Conservation (phyloP, 1,140 invertebrate genomes). For the Phymastichus coffea region DNA sequence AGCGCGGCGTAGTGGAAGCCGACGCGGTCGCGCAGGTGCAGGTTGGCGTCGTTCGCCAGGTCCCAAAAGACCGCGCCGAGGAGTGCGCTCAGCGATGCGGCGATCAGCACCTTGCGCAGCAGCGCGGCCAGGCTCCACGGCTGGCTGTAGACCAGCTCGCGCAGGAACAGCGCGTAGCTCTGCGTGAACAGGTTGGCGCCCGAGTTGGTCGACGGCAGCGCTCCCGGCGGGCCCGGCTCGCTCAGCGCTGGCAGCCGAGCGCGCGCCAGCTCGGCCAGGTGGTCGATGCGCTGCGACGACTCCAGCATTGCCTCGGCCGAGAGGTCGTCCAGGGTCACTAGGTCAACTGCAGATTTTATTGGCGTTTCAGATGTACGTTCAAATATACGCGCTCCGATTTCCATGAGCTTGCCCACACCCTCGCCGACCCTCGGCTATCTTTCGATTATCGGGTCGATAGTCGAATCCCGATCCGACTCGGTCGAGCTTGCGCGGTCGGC, state of each 20-base stretch:
- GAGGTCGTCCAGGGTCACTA: constrained; percentile 89
- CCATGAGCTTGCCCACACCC: no score
- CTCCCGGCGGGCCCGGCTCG: constrained; percentile 75
- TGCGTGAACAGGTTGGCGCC: constrained; percentile 65
- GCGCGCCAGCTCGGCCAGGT: constrained; percentile 79
- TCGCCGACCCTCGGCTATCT: no score
- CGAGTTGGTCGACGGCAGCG: constrained; percentile 66
- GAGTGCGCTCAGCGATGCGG: constrained; percentile 76
- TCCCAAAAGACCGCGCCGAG: constrained; percentile 91
- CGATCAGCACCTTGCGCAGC: constrained; percentile 73
- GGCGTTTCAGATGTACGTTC: not conserved
- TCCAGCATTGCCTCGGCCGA: constrained; percentile 92
- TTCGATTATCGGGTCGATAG: no score
- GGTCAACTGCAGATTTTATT: constrained; percentile 70
- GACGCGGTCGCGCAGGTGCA: constrained; percentile 73
- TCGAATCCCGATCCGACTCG: no score
- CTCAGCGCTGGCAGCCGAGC: constrained; percentile 62
- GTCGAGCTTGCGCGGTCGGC: no score
- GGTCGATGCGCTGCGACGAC: constrained; percentile 89
- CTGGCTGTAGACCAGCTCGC: constrained; percentile 76
- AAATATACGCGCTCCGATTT: not conserved
- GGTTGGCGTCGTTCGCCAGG: constrained; percentile 70
- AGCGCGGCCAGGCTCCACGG: constrained; percentile 81
- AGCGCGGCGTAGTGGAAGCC: constrained; percentile 84
- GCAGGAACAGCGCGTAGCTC: constrained; percentile 66